A percentile compares a stretch with the other conserved stretches of the same genome.
Conservation (phyloP, 2,888 invertebrate genomes). For the Drosophila subquinaria region DNA sequence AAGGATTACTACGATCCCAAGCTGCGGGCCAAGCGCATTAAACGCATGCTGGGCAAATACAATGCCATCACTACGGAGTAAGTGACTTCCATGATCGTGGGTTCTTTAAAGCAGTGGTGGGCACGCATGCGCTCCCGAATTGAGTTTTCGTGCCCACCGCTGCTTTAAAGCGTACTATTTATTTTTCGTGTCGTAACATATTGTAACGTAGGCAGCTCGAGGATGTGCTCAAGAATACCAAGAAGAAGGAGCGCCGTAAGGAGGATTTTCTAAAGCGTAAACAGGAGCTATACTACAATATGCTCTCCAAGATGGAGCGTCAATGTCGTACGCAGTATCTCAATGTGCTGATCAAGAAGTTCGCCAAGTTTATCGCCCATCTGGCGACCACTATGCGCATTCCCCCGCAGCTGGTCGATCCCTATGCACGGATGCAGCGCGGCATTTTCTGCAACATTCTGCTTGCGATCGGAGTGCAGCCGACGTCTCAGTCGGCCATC, state of each 20-base stretch:
- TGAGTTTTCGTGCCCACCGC: too few relatives aligned
- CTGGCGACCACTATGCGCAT: slow-evolving; percentile 82
- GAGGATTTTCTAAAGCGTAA: slow-evolving; percentile 77
- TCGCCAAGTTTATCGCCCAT: slow-evolving; percentile 79
- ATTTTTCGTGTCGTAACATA: not conserved
- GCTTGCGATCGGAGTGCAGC: slow-evolving; percentile 80
- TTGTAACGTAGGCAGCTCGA: slow-evolving; percentile 71
- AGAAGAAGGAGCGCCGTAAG: slow-evolving; percentile 72
- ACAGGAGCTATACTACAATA: slow-evolving; percentile 79
- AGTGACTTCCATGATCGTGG: slow-evolving; percentile 22
- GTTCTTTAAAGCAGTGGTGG: not conserved
- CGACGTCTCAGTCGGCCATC: slow-evolving; percentile 71
- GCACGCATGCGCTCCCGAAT: too few relatives aligned
- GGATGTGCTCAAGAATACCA: slow-evolving; percentile 68
- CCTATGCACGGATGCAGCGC: slow-evolving; percentile 83
- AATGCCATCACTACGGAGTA: slow-evolving; percentile 72
- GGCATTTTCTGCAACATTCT: slow-evolving; percentile 82
- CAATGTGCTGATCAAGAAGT: slow-evolving; percentile 79
- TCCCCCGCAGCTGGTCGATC: slow-evolving; percentile 77
- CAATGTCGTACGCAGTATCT: slow-evolving; percentile 81
- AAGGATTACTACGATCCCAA: slow-evolving; percentile 69
- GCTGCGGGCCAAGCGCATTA: slow-evolving; percentile 71
- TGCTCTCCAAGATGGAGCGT: slow-evolving; percentile 79
- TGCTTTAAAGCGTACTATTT: not conserved
- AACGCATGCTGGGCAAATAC: slow-evolving; percentile 67